A percentile compares a stretch with the other conserved stretches of the same genome.
These are phyloP conservation scores for Sesia bembeciformis DNA, from an alignment of 2,888 invertebrate species.

Conservation along the genomic window DNA sequence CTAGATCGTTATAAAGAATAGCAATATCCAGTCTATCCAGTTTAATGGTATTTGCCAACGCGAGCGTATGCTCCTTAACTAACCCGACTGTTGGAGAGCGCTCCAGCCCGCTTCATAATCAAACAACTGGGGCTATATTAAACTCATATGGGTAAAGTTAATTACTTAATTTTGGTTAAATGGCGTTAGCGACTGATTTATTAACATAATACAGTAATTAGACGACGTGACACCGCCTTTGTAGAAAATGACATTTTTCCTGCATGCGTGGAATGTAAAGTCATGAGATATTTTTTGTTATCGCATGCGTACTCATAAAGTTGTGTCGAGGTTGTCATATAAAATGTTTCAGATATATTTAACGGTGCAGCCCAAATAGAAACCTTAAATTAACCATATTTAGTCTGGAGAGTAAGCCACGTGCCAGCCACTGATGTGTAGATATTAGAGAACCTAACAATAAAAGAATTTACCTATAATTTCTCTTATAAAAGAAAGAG, in stretches of 20 bases:
- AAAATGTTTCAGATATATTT: no score
- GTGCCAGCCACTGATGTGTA: no score
- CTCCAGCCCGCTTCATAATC: not conserved
- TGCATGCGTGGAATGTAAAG: not conserved
- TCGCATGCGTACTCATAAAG: not conserved
- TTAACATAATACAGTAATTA: conserved; percentile 54
- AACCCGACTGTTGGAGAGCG: not conserved
- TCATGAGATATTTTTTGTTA: not conserved
- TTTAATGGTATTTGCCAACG: not conserved
- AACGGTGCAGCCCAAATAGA: no score
- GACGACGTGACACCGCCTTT: not conserved
- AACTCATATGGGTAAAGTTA: conserved; percentile 38
- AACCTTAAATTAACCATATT: no score
- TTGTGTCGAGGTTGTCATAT: not conserved
- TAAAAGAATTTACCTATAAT: no score
- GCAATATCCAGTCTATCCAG: not conserved
- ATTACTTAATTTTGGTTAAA: conserved; percentile 62
- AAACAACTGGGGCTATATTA: not conserved
- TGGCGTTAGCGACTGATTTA: conserved; percentile 49
- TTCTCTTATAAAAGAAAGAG: no score
- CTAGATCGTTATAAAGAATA: not conserved
- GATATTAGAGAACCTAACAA: no score
- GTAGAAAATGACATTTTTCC: not conserved
- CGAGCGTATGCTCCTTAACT: not conserved
- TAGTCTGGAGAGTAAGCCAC: no score